Percentiles rank a stretch among this genome's conserved stretches.
Evolutionary conservation across 2,797 vertebrate species (phyloP).

Genomic region (Propithecus perrieri): DNA sequence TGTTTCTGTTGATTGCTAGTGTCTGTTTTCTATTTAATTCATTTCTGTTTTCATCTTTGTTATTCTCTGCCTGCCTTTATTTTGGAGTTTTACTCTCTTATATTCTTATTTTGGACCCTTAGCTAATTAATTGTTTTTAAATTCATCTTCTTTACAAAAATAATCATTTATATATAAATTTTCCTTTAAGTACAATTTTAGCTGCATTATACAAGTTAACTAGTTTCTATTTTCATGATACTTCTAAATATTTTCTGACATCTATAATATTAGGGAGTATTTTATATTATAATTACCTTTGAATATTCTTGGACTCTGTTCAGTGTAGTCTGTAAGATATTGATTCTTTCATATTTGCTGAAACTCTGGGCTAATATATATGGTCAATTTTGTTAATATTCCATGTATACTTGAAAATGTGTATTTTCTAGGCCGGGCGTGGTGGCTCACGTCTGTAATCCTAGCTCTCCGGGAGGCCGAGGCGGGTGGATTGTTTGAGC

Average conservation of each 20-base stretch:
- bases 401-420: background rate
- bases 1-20: background rate
- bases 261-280: background rate
- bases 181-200: background rate
- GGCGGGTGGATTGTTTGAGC: no score
- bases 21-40: background rate
- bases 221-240: background rate
- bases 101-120: background rate
- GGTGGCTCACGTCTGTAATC: no score
- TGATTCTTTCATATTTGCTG: background rate
- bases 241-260: background rate
- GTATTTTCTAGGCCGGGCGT: background rate
- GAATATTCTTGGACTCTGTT: background rate
- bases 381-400: background rate
- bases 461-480: no score
- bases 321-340: background rate
- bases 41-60: background rate
- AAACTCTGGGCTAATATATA: background rate
- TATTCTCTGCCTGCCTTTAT: background rate
- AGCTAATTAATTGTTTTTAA: background rate
- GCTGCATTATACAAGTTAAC: background rate
- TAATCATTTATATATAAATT: background rate
- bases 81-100: background rate
- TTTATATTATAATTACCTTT: background rate
- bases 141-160: slow-evolving; percentile 1